phyloP scores from a whole-genome alignment of 2,888 invertebrate genomes.

The Eilema sororculum region DNA sequence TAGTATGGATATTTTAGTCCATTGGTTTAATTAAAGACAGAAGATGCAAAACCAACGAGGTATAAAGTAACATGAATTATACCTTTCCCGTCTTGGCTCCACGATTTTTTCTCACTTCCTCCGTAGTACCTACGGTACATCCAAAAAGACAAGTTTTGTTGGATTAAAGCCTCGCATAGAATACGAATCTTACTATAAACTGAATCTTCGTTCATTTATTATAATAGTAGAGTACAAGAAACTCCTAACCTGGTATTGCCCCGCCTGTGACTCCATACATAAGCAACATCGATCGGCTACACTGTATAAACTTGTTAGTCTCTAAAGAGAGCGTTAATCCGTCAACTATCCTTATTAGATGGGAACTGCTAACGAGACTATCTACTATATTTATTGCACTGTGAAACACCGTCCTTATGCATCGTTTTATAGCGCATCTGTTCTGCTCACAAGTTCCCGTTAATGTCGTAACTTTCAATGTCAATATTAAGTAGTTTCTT shows the following conservation, averaged over 20 bases:
- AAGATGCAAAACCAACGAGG: no score
- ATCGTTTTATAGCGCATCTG: constrained; percentile 51
- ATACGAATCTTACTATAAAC: background rate
- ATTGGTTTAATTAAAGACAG: no score
- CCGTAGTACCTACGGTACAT: background rate
- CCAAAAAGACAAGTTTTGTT: background rate
- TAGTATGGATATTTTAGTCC: no score
- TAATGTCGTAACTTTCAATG: constrained; percentile 42
- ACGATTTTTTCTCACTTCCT: background rate
- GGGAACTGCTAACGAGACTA: constrained; percentile 58
- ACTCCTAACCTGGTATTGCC: background rate
- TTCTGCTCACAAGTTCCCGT: constrained; percentile 41
- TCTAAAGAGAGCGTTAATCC: constrained; percentile 72
- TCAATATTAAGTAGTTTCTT: constrained; percentile 33
- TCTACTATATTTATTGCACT: constrained; percentile 68
- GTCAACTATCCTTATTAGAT: constrained; percentile 69
- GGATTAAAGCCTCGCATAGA: background rate
- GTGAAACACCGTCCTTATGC: constrained; percentile 49
- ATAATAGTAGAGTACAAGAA: background rate
- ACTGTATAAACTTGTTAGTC: constrained; percentile 71
- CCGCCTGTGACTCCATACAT: constrained; percentile 64
- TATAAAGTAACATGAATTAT: background rate
- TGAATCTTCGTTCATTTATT: background rate
- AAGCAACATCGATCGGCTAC: constrained; percentile 68
- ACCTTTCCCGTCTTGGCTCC: background rate